A percentile compares a stretch with the other conserved stretches of the same genome.
These are phyloP conservation scores for Venusia cambrica DNA, from an alignment of 2,888 invertebrate genomes.

Conservation along the genomic window DNA sequence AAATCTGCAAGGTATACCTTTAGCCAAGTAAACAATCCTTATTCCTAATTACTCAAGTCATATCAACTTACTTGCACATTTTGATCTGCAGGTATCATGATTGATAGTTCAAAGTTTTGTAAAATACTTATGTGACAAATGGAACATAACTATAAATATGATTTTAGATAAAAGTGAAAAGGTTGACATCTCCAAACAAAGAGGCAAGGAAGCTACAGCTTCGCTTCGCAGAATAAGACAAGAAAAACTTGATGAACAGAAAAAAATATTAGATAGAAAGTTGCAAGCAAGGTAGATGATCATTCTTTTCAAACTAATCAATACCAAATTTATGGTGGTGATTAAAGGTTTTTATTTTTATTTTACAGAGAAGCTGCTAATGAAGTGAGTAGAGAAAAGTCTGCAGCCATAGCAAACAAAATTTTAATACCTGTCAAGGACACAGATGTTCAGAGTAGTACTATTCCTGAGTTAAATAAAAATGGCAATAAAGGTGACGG, in stretches of 20 bases:
- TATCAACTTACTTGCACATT: no score
- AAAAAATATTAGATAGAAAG: conserved; percentile 63
- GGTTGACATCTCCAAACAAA: conserved; percentile 55
- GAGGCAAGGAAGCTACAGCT: conserved; percentile 62
- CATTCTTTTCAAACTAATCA: background rate
- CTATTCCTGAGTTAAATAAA: conserved; percentile 19
- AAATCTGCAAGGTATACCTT: conserved; percentile 48
- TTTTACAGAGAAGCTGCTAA: conserved; percentile 63
- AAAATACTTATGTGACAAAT: no score
- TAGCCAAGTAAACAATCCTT: background rate
- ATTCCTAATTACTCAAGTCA: no score
- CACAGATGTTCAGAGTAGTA: conserved; percentile 28
- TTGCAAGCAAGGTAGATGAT: conserved; percentile 63
- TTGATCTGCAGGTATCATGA: no score
- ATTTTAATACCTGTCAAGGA: conserved; percentile 32
- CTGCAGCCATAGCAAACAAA: conserved; percentile 43
- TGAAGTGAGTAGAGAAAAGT: conserved; percentile 66
- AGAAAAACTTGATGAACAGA: conserved; percentile 61
- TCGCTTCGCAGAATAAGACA: conserved; percentile 58
- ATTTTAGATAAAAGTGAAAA: conserved; percentile 44
- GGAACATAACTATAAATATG: no score
- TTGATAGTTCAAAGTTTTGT: no score
- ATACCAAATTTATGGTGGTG: no score
- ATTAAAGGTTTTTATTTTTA: conserved; percentile 2
- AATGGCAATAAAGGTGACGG: conserved; percentile 28